phyloP scores from a whole-genome alignment of 2,888 invertebrate species.

The Scaptodrosophila latifasciaeformis region DNA sequence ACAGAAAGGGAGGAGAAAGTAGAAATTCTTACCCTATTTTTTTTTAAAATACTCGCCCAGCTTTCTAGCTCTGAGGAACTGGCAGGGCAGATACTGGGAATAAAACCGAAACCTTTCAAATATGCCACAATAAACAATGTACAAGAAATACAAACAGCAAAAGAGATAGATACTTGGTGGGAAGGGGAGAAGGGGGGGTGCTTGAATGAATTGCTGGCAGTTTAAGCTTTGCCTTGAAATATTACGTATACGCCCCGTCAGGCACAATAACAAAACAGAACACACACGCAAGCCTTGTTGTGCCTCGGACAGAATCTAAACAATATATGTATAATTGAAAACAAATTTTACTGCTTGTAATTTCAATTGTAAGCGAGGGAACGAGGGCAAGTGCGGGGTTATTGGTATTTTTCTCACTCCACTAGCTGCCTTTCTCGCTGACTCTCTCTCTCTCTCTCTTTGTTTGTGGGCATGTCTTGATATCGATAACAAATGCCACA shows the following conservation, averaged over 20 bases:
- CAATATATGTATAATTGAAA: constrained; percentile 61
- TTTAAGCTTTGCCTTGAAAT: constrained; percentile 44
- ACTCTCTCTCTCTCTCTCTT: background rate
- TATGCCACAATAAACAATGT: too few relatives aligned
- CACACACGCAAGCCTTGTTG: background rate
- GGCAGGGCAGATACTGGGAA: background rate
- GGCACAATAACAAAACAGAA: background rate
- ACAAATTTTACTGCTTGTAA: constrained; percentile 64
- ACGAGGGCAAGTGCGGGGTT: constrained; percentile 6
- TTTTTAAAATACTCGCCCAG: too few relatives aligned
- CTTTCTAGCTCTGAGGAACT: background rate
- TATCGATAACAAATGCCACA: constrained; percentile 65
- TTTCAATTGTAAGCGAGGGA: constrained; percentile 25
- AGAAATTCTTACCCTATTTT: too few relatives aligned
- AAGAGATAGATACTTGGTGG: background rate
- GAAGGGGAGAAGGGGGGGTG: background rate
- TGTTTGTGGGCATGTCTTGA: constrained; percentile 44
- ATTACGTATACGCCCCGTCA: constrained; percentile 55
- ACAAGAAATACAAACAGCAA: too few relatives aligned
- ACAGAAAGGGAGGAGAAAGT: too few relatives aligned
- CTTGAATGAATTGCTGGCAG: constrained; percentile 30
- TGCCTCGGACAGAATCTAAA: constrained; percentile 15
- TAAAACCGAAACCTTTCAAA: background rate
- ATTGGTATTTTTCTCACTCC: too few relatives aligned
- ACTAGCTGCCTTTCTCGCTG: too few relatives aligned